A percentile compares a stretch with the other conserved stretches of the same genome.
Evolutionary conservation across 2,113 vertebrate genomes (phyloP).

Genomic region (Globicephala melas): DNA sequence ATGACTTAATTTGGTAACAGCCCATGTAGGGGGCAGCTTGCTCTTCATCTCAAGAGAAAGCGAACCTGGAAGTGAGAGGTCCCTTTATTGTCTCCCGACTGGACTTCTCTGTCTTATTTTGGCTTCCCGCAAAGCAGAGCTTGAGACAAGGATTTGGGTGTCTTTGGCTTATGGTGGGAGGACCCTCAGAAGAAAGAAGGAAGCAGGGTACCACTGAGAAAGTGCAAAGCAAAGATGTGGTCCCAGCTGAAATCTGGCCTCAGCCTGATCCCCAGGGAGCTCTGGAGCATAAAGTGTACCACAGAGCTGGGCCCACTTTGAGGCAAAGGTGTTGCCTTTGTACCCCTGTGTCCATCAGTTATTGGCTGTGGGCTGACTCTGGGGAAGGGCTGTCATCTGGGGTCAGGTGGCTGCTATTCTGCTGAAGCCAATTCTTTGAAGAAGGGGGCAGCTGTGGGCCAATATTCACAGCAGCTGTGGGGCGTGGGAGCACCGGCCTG

Average conservation of each 20-base stretch:
- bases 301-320: not conserved
- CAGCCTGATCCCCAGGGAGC: not conserved
- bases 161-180: not conserved
- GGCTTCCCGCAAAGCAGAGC: not conserved
- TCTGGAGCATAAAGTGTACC: too few species aligned
- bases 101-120: not conserved
- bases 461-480: not conserved
- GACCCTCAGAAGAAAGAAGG: not conserved
- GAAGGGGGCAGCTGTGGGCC: not conserved
- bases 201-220: not conserved
- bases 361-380: not conserved
- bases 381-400: not conserved
- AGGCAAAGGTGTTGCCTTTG: not conserved
- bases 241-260: not conserved
- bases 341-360: too few species aligned
- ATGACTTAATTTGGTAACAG: not conserved
- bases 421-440: not conserved
- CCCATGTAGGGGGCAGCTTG: accelerated
- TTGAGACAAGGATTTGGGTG: not conserved
- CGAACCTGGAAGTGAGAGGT: not conserved
- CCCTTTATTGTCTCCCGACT: not conserved
- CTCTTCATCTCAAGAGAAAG: not conserved
- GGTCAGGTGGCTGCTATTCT: not conserved
- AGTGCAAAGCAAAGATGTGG: not conserved
- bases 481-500: too few species aligned